These are phyloP conservation scores for Lampris incognitus DNA, from an alignment of 2,113 vertebrate genomes.

Conservation along the genomic window DNA sequence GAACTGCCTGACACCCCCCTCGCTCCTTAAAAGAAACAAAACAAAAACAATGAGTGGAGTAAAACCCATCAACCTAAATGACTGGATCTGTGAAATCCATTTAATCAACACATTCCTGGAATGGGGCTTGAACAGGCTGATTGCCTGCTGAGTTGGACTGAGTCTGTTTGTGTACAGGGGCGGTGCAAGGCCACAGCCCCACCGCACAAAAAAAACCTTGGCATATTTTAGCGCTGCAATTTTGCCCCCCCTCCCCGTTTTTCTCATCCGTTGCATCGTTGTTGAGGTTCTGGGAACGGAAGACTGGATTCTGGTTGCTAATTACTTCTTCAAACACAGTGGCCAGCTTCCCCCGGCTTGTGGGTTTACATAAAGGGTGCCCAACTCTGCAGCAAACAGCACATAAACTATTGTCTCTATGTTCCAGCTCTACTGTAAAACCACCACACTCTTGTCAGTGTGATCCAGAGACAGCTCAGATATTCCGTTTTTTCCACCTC, in stretches of 20 bases:
- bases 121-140: slow-evolving; percentile 41
- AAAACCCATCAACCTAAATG: slow-evolving; percentile 43
- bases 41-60: slow-evolving; percentile 59
- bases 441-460: slow-evolving; percentile 37
- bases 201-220: slow-evolving; percentile 74
- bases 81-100: slow-evolving; percentile 57
- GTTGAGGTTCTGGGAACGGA: slow-evolving; percentile 73
- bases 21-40: slow-evolving; percentile 19
- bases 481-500: not conserved
- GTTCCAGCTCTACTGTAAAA: slow-evolving; percentile 27
- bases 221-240: slow-evolving; percentile 73
- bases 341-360: slow-evolving; percentile 53
- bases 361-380: slow-evolving; percentile 54
- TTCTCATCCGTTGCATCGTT: slow-evolving; percentile 65
- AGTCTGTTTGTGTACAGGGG: slow-evolving; percentile 68
- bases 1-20: not conserved
- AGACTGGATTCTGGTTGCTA: slow-evolving; percentile 70
- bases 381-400: slow-evolving; percentile 42
- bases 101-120: slow-evolving; percentile 72
- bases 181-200: slow-evolving; percentile 60
- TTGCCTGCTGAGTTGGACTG: slow-evolving; percentile 55
- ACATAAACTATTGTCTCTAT: slow-evolving; percentile 6
- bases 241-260: slow-evolving; percentile 69
- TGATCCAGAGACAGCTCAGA: slow-evolving; percentile 23
- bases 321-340: slow-evolving; percentile 71